Base-by-base conservation (phyloP, 2,797 vertebrate genomes). In the Rhyacichthys aspro region DNA sequence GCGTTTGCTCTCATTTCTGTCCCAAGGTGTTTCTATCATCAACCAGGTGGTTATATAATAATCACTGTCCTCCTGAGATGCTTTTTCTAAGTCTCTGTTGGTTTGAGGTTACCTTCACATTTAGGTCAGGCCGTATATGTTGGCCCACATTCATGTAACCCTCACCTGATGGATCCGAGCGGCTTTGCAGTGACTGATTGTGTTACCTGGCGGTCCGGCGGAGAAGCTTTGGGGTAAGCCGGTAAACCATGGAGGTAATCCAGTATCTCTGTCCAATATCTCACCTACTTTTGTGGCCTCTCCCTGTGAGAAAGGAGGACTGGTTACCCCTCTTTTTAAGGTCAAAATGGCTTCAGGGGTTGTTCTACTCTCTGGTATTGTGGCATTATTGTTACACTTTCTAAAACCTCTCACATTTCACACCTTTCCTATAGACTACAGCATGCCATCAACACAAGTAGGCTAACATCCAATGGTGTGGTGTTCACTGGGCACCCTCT, bases 131-230 rank as follows among this genome's bases (percentile, higher is more conserved):
- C 44, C 59, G 64, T 70, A 76, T 74, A 70, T 63, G 63, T 60
- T 88, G 86, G 50, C 83, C 86, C 69, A 79, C 70, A 81, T 84
- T 52, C 70, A 86, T 79, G 74, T 79, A 85, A 84, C 76, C 66
- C 50, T 59, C n/a, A 3, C 56, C 61, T 78, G 67, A 82, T 79
- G 71, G 79, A 86, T 67, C 49, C 53, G 41, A 10, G 32, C 9
- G 62, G 64, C 69, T 78, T 89, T 86, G 73, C 81, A 60, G 19
- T 33, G 3, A 19, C 46, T 48, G 78, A 86, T 88, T 82, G 69
- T 80, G 67, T 87, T 85, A 79, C 81, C 74, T 76, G 59, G 62
- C 38, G 36, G 45, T 28, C 63, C 47, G 2, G 33, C 0, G 28
- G 32, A 70, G 73, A 66, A 62, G 67, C 67, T 66, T 55, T 18